Evolutionary conservation across 2,797 vertebrate genomes (phyloP), one percentile per base, ranked within the genome.

Genomic region (Glossophaga mutica): DNA sequence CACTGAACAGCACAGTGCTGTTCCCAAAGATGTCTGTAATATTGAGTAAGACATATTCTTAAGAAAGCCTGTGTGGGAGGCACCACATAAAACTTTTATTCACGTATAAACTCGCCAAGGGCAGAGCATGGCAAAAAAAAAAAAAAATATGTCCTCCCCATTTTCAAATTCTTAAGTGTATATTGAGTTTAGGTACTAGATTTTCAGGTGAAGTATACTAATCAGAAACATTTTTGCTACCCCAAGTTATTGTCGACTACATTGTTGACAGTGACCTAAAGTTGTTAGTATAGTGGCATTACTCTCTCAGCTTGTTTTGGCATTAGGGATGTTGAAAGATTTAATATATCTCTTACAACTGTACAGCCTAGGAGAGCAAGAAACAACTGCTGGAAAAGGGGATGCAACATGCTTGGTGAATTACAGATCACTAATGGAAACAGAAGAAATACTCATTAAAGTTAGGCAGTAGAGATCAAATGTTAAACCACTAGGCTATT

Each of bases 31-130:
- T 89, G 6, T 46, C 74, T 42, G 96, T 95, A 2, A 74, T 92
- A 94, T 90, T 84, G 83, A 97, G 87, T 32, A 96, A 84, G 32
- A 93, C 86, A 44, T 95, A 81, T 88, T 92, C 95, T 93, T 91
- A 90, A 92, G 55, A 95, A 96, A 92, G 9, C 59, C 65, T 46
- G 42, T 92, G 15, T 90, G 8, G 87, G 88, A 94, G 42, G 93
- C 81, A 76, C 82, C 74, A 83, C 15, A 65, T 52, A 83, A 46
- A 92, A 96, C 48, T 85, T 93, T 77, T 73, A 81, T 85, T 87
- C 18, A 18, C 62, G 1, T 62, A 68, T 73, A 74, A 95, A 97
- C 9, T 89, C 34, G 52, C 22, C 22, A 94, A 78, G 81, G 83
- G 19, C 2, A 71, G 26, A 90, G 8, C 29, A 57, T 9, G n/a